Conservation (phyloP, 2,113 vertebrate genomes). For the Rhegmatorhina hoffmannsi region DNA sequence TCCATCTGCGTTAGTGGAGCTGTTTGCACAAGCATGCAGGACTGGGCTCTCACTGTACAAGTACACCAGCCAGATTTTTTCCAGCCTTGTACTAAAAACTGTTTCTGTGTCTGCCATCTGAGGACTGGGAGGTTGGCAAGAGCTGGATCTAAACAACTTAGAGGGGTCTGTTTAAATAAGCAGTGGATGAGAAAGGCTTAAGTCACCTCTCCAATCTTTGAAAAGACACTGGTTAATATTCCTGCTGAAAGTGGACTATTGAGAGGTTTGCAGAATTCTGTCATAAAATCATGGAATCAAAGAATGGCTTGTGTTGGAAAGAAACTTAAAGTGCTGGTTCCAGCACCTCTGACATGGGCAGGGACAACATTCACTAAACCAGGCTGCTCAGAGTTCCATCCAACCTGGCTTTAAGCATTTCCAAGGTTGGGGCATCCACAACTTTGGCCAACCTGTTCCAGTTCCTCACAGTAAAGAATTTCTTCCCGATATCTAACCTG, state of each 20-base stretch:
- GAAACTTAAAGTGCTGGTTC: neutral
- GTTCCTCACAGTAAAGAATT: neutral
- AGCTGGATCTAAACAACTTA: neutral
- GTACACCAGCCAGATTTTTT: neutral
- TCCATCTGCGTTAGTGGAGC: neutral
- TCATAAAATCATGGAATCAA: neutral
- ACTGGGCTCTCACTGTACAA: neutral
- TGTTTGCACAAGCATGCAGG: neutral
- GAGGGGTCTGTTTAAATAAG: neutral
- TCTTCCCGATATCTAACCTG: neutral
- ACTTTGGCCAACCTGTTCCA: neutral
- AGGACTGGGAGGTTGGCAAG: neutral
- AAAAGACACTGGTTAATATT: neutral
- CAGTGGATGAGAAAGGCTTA: neutral
- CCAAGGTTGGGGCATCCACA: neutral
- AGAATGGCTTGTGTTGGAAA: neutral
- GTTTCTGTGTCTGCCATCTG: neutral
- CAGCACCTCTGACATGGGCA: neutral
- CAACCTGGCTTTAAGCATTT: neutral
- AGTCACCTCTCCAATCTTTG: neutral
- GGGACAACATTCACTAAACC: neutral
- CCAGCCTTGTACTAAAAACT: neutral
- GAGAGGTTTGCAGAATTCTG: neutral
- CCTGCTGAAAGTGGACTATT: neutral
- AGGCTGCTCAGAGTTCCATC: neutral